phyloP scores from a whole-genome alignment of 2,797 vertebrate species.

The Loriculus beryllinus region DNA sequence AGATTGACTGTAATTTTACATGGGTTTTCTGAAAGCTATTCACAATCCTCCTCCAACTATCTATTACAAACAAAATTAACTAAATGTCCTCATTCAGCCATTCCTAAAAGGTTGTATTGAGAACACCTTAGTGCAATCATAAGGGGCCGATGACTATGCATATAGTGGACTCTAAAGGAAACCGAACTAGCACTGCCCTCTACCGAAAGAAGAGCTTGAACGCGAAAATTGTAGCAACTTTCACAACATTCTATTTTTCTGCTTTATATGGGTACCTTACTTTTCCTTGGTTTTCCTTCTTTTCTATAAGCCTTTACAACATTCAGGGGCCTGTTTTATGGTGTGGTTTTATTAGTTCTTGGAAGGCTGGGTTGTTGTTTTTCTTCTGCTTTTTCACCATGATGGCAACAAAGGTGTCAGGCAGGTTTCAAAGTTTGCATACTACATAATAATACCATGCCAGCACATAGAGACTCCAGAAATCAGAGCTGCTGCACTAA shows the following conservation, averaged over 20 bases:
- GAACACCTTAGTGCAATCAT: neutral
- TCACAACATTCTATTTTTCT: neutral
- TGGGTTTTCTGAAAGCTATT: neutral
- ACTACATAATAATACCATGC: neutral
- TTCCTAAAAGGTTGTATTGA: neutral
- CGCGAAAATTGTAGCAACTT: neutral
- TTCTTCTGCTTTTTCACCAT: neutral
- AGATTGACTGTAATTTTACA: neutral
- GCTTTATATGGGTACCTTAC: accelerated
- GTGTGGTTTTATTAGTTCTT: neutral
- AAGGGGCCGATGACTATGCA: neutral
- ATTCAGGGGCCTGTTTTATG: neutral
- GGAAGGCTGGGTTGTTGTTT: neutral
- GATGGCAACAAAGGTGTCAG: neutral
- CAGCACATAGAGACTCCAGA: neutral
- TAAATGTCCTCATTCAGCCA: neutral
- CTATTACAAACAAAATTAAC: neutral
- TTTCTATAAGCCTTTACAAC: neutral
- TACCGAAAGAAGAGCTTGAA: neutral
- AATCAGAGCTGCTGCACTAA: neutral
- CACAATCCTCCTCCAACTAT: neutral
- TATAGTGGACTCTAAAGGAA: accelerated
- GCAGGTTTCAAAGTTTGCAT: neutral
- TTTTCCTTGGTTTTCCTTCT: neutral
- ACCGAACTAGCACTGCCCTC: conserved; percentile 28